Evolutionary conservation across 1,140 invertebrate species (phyloP), one percentile per base, ranked within the genome.

Genomic region (Brachionus manjavacas): DNA sequence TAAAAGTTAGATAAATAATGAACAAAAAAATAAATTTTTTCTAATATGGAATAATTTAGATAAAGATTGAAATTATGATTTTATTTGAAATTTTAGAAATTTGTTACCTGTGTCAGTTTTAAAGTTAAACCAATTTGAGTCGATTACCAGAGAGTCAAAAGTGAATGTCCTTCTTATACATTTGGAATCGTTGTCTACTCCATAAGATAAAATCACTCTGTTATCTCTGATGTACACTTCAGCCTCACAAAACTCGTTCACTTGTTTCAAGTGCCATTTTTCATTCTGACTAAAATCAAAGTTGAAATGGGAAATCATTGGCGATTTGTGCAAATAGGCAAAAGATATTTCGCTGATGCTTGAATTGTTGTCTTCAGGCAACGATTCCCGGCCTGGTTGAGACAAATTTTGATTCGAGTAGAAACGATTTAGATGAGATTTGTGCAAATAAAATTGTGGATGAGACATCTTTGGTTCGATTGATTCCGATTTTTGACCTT

Each of bases 211-310:
- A 81, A 81, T 64, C 9, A 81, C 79, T 14, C 35, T 0, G 25
- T 64, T 81, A 35, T 81, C 52, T 60, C 25, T 39, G 3, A 81
- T 64, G 41, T 64, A 81, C 3, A 81, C 52, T 39, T 81, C 79
- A 43, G 52, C 8, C 20, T 81, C 79, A 46, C 79, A 81, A 28
- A 64, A 81, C n/a, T 81, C 79, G 16, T 81, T 81, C 41, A 81
- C 41, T 81, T 81, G 52, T 64, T 81, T 81, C 60, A 81, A 68
- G 60, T 68, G 79, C 79, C 79, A 81, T 60, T 68, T 60, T 81
- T 81, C 79, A 68, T 68, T 81, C 35, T 14, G 8, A 6, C 25
- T 14, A 16, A 64, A 25, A 9, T 81, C 79, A 46, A 64, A 81
- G 14, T 68, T 39, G 3, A 81, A 39, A 25, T 68, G 64, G 4